Evolutionary conservation across 1,140 invertebrate species (phyloP), one percentile per base, ranked within the genome.

Genomic region (Drosophila orena): DNA sequence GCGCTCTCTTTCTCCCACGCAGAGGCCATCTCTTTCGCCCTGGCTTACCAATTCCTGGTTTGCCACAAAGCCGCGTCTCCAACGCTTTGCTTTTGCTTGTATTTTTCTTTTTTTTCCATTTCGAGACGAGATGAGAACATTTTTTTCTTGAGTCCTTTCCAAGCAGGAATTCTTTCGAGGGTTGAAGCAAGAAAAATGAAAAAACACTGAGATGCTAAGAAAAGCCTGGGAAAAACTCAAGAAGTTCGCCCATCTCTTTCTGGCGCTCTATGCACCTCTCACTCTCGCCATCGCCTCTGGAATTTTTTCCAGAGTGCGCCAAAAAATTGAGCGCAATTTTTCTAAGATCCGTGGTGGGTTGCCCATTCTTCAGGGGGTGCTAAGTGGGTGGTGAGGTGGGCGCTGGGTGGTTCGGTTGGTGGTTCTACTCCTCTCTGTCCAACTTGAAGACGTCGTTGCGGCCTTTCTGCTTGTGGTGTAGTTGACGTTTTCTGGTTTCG

Each of bases 401-500:
- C 14, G 50, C 2, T 14, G 8, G 15, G 14, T 30, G 30, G 30
- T 8, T 30, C 12, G 49, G 4, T 43, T 34, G 70, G 14, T 49
- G 24, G 27, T 15, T 15, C 47, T 15, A 37, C 49, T 34, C 69
- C 37, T 11, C 43, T 46, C 43, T n/a, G 10, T 56, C 57, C 79
- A 88, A 88, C 65, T 86, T 88, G 81, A 86, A 86, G 83, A 88
- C 79, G 79, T 81, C 81, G 81, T 86, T 86, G 81, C 81, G 81
- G 81, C 84, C 84, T 89, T 88, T 88, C 79, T 89, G 84, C 84
- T 89, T 88, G 84, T 88, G 84, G 84, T 88, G 84, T 84, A 89
- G 84, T 84, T 88, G 84, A 88, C 84, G 84, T 89, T 88, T 88
- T 89, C 75, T 88, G 84, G 83, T 88, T 88, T 88, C 72, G 83